Evolutionary conservation across 2,113 vertebrate genomes (phyloP).

Genomic region (Cygnus atratus): DNA sequence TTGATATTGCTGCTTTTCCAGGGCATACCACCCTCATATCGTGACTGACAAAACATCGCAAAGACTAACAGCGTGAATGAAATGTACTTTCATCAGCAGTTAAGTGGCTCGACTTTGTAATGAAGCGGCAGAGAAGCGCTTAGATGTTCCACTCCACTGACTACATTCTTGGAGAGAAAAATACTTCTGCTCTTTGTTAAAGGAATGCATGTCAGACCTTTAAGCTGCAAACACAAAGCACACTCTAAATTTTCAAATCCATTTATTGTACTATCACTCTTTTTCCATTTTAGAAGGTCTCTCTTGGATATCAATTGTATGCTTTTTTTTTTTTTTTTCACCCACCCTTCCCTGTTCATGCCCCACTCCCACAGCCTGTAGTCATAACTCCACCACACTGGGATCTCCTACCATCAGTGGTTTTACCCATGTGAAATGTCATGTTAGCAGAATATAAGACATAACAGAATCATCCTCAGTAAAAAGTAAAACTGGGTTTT

Average conservation of each 20-base stretch:
- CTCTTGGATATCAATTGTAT: not conserved
- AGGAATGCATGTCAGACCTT: not conserved
- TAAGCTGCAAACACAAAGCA: not conserved
- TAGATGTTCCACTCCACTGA: not conserved
- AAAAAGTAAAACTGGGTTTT: not conserved
- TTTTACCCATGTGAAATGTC: not conserved
- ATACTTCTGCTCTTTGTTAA: not conserved
- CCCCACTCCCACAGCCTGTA: not conserved
- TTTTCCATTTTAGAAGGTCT: not conserved
- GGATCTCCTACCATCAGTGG: not conserved
- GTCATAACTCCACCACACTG: accelerated
- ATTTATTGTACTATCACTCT: not conserved
- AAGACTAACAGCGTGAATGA: not conserved
- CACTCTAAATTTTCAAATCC: not conserved
- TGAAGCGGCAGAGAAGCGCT: not conserved
- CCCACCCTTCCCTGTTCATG: not conserved
- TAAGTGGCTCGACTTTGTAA: not conserved
- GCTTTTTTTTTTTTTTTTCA: not conserved
- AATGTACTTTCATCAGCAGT: not conserved
- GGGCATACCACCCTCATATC: accelerated
- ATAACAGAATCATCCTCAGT: not conserved
- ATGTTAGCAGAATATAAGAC: not conserved
- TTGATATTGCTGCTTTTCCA: not conserved
- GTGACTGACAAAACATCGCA: not conserved
- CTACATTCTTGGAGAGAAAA: not conserved